These are phyloP conservation scores for Platanista minor DNA, from an alignment of 2,113 vertebrate species.

Conservation along the genomic window DNA sequence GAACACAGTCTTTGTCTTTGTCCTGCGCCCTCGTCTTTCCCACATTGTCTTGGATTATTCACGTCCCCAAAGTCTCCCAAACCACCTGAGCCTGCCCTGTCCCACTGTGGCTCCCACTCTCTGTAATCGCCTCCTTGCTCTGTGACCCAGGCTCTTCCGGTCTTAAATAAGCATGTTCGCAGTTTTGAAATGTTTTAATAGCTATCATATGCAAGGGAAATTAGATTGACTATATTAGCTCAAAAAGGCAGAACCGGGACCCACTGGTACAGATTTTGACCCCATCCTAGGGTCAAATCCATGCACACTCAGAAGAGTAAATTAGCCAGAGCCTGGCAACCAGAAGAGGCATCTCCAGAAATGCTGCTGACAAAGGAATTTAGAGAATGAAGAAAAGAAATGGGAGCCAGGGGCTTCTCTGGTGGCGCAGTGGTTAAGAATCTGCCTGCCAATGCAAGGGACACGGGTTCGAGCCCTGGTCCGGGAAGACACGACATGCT, in stretches of 20 bases:
- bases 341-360: neutral
- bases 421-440: no score
- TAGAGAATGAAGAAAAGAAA: neutral
- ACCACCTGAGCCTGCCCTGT: neutral
- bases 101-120: neutral
- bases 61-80: neutral
- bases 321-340: neutral
- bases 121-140: slow-evolving; percentile 34
- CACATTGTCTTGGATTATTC: neutral
- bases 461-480: no score
- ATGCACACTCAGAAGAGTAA: neutral
- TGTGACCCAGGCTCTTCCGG: neutral
- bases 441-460: no score
- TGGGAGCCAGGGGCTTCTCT: no score
- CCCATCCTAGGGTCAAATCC: neutral
- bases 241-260: neutral
- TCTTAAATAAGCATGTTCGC: slow-evolving; percentile 36
- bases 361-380: neutral
- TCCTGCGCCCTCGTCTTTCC: neutral
- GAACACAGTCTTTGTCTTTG: neutral
- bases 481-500: no score
- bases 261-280: neutral
- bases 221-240: neutral
- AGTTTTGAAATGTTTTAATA: slow-evolving; percentile 39
- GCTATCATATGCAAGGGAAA: slow-evolving; percentile 53